Evolutionary conservation across 2,888 invertebrate species (phyloP), one percentile per base, ranked within the genome.

Genomic region (Halocaridina rubra): DNA sequence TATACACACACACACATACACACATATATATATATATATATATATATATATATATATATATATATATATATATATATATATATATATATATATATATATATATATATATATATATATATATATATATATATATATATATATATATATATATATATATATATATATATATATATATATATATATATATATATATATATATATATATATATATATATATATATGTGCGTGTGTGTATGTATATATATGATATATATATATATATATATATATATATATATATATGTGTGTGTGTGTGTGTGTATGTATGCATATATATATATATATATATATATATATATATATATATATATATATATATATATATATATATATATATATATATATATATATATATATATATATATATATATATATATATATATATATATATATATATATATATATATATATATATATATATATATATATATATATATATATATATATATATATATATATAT

Each of bases 361-460:
- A 80, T 19, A 75, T 59, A 77, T 74, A 59, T 77, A 77, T 59
- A 59, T 77, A 61, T 59, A 19, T 77, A 74, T 59, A 13, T 77
- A 74, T 77, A 19, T 67, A 76, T 76, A 59, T 76, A 76, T 59
- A 76, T 76, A 76, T 76, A 72, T 72, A 72, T 72, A 72, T 22
- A 72, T 72, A 72, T 72, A 72, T 72, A 72, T 72, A 72, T 72
- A 72, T 61, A 61, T 61, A 61, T 61, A 61, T 61, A 61, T 61
- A 61, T 61, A 39, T 39, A 39, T 39, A 39, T 39, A 39, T 39
- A 39, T 39, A 39, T 39, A 39, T 39, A 39, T 39, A 39, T 39
- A 39, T 39, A 39, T 39, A 39, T 39, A 39, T 39, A 39, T 39
- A 39, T 39, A 39, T 39, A 39, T 39, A 39, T 39, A 39, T 13